Conservation (phyloP, 2,888 invertebrate genomes). For the Acleris holmiana region DNA sequence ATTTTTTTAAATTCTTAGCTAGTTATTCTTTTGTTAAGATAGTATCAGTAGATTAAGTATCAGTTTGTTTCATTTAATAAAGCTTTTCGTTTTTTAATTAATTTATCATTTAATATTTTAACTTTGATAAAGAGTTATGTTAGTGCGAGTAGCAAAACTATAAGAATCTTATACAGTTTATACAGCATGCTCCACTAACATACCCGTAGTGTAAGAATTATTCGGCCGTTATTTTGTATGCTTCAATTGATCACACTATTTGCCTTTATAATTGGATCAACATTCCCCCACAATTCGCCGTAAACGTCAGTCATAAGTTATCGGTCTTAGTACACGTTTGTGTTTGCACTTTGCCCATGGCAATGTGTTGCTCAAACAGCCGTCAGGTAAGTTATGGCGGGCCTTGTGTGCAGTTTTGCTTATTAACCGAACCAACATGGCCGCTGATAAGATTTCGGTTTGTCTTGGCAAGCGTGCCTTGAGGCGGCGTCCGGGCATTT, state of each 20-base stretch:
- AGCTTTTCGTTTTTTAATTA: too few species aligned
- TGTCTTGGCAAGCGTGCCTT: constrained; percentile 82
- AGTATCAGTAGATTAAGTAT: too few species aligned
- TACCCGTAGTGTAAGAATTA: not conserved
- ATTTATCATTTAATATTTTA: too few species aligned
- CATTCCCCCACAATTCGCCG: constrained; percentile 41
- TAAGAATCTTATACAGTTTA: too few species aligned
- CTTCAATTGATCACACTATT: constrained; percentile 12
- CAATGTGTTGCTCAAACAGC: constrained; percentile 66
- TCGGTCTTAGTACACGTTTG: constrained; percentile 44
- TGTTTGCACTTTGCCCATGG: constrained; percentile 12
- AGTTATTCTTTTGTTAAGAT: too few species aligned
- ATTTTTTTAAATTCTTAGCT: too few species aligned
- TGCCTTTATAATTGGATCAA: constrained; percentile 29
- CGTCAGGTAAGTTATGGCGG: constrained; percentile 71
- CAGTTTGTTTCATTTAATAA: too few species aligned
- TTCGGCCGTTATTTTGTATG: not conserved
- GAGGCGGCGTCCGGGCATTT: constrained; percentile 74
- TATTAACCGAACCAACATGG: constrained; percentile 81
- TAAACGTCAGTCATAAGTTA: constrained; percentile 62
- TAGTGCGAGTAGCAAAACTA: too few species aligned
- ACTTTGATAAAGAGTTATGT: too few species aligned
- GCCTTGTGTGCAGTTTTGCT: constrained; percentile 81
- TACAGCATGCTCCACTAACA: not conserved
- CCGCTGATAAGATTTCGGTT: constrained; percentile 82